A percentile compares a stretch with the other conserved stretches of the same genome.
Conservation (phyloP, 1,140 invertebrate species). For the Steinernema feltiae region DNA sequence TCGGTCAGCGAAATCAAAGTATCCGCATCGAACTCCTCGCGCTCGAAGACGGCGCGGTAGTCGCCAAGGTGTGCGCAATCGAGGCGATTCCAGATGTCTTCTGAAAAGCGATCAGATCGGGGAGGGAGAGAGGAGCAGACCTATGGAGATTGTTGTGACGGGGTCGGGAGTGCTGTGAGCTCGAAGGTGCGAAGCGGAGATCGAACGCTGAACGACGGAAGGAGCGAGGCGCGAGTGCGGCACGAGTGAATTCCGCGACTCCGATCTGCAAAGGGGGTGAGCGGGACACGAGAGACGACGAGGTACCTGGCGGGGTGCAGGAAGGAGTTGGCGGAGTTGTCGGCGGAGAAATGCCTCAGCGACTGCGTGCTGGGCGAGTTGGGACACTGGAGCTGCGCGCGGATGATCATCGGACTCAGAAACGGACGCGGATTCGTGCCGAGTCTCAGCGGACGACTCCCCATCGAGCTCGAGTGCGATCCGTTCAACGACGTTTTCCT, state of each 20-base stretch:
- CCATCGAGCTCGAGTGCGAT: background rate
- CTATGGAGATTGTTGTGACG: background rate
- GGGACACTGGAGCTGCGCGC: background rate
- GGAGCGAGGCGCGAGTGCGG: background rate
- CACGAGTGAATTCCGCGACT: background rate
- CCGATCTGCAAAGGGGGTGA: background rate
- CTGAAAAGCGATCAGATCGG: conserved; percentile 10
- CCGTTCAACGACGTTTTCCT: background rate
- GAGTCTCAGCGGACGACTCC: background rate
- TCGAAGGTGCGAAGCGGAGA: background rate
- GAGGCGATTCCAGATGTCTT: conserved; percentile 12
- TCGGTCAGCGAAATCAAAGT: background rate
- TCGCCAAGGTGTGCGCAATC: background rate
- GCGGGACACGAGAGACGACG: background rate
- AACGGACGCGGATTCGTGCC: background rate
- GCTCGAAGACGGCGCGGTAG: background rate
- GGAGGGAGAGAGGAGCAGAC: conserved; percentile 5
- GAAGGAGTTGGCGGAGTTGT: background rate
- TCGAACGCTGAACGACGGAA: background rate
- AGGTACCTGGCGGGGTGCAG: background rate
- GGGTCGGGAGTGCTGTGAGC: background rate
- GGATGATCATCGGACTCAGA: background rate
- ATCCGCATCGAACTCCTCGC: background rate
- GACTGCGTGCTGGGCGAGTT: conserved; percentile 2
- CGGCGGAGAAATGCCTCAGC: background rate